These are phyloP conservation scores for Eupithecia inturbata DNA, from an alignment of 2,888 invertebrate genomes.

Conservation along the genomic window DNA sequence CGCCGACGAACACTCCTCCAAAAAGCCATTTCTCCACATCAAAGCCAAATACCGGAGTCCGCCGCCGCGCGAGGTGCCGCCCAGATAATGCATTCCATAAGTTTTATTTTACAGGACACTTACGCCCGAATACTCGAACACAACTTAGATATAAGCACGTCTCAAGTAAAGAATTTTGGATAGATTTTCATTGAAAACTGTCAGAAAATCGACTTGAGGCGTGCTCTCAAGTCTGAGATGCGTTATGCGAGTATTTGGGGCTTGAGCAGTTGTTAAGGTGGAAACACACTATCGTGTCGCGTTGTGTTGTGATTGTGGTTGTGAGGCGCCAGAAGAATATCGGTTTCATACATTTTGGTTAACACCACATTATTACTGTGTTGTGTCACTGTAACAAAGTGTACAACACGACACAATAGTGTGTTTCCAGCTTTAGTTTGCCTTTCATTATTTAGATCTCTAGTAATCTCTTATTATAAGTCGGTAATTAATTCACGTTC, in stretches of 20 bases:
- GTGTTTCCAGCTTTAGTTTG: conserved; percentile 46
- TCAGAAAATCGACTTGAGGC: too few species aligned
- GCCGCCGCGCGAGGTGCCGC: conserved; percentile 85
- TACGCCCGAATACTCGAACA: too few species aligned
- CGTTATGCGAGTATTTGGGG: too few species aligned
- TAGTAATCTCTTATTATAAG: conserved; percentile 66
- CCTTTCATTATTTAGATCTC: conserved; percentile 69
- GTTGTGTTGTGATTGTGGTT: too few species aligned
- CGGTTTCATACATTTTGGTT: neutral
- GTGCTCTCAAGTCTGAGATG: too few species aligned
- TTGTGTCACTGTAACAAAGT: neutral
- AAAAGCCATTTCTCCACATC: conserved; percentile 87
- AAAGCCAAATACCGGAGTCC: conserved; percentile 89
- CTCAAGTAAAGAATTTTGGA: too few species aligned
- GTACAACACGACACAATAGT: neutral
- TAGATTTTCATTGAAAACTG: too few species aligned
- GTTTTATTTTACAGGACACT: conserved; percentile 48
- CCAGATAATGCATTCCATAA: conserved; percentile 81
- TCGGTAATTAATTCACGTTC: conserved; percentile 59
- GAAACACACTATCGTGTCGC: neutral
- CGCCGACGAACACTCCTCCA: conserved; percentile 67
- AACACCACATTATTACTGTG: neutral
- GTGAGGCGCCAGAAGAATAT: neutral
- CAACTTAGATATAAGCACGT: too few species aligned
- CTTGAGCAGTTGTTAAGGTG: neutral